phyloP scores from a whole-genome alignment of 2,888 invertebrate species.

The Dioctria rufipes region DNA sequence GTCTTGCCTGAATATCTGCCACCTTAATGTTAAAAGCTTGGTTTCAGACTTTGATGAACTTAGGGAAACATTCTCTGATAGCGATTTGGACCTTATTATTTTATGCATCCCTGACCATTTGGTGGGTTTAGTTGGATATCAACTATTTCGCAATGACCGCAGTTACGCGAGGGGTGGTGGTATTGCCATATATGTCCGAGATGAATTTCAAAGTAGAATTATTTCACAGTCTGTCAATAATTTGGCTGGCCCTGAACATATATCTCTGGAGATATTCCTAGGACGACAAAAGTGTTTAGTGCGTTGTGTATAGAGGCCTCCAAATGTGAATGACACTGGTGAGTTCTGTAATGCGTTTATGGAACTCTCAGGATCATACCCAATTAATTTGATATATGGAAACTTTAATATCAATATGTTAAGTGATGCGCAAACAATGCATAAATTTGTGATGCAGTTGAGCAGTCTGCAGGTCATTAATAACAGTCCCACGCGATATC shows the following conservation, averaged over 20 bases:
- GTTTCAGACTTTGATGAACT: not conserved
- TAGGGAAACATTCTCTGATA: not conserved
- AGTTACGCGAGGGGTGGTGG: not conserved
- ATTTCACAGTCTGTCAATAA: not conserved
- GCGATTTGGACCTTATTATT: not conserved
- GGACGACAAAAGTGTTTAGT: not conserved
- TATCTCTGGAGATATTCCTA: not conserved
- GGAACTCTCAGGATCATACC: not conserved
- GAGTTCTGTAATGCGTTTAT: not conserved
- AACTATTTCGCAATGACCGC: not conserved
- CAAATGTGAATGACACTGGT: not conserved
- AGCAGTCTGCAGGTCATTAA: too few relatives aligned
- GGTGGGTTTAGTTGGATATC: not conserved
- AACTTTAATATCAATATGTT: too few relatives aligned
- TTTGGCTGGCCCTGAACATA: not conserved
- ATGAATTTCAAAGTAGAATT: not conserved
- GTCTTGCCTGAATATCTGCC: not conserved
- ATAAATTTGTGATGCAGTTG: too few relatives aligned
- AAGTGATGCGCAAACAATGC: too few relatives aligned
- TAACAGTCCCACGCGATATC: too few relatives aligned
- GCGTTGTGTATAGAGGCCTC: not conserved
- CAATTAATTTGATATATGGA: not conserved
- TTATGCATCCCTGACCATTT: not conserved
- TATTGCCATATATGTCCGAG: not conserved
- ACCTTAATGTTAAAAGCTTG: not conserved